These are phyloP conservation scores for Geotrypetes seraphini DNA, from an alignment of 2,797 vertebrate genomes.

Conservation along the genomic window DNA sequence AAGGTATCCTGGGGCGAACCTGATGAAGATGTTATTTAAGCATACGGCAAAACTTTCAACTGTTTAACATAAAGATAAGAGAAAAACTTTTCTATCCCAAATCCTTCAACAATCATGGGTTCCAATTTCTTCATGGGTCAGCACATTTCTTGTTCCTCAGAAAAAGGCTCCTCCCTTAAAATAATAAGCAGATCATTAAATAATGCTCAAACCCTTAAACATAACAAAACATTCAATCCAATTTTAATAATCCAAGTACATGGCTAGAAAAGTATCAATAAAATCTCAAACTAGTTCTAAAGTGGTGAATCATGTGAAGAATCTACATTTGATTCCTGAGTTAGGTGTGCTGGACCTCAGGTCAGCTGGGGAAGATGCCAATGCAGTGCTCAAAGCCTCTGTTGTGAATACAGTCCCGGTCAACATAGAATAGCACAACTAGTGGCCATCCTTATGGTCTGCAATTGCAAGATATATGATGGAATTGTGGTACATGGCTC, in stretches of 20 bases:
- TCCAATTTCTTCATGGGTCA: slow-evolving; percentile 82
- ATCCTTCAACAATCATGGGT: slow-evolving; percentile 76
- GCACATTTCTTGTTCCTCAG: slow-evolving; percentile 64
- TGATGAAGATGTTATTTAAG: slow-evolving; percentile 96
- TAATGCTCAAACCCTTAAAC: slow-evolving; percentile 1
- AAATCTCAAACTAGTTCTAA: too few species aligned
- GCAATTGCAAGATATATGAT: too few species aligned
- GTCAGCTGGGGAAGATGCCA: too few species aligned
- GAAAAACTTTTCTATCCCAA: slow-evolving; percentile 57
- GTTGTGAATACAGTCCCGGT: too few species aligned
- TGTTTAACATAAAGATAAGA: slow-evolving; percentile 75
- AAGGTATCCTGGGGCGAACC: slow-evolving; percentile 93
- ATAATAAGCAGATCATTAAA: slow-evolving; percentile 68
- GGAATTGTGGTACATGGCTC: too few species aligned
- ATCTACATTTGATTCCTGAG: too few species aligned
- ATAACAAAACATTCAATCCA: slow-evolving; percentile 6
- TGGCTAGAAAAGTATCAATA: too few species aligned
- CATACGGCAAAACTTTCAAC: slow-evolving; percentile 89
- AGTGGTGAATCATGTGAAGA: too few species aligned
- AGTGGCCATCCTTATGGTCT: too few species aligned
- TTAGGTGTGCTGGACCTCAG: too few species aligned
- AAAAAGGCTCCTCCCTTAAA: slow-evolving; percentile 67
- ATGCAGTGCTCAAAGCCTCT: too few species aligned
- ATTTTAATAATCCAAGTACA: not conserved
- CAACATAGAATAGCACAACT: too few species aligned